Conservation (phyloP, 2,888 invertebrate genomes). For the Dryadula phaetusa region DNA sequence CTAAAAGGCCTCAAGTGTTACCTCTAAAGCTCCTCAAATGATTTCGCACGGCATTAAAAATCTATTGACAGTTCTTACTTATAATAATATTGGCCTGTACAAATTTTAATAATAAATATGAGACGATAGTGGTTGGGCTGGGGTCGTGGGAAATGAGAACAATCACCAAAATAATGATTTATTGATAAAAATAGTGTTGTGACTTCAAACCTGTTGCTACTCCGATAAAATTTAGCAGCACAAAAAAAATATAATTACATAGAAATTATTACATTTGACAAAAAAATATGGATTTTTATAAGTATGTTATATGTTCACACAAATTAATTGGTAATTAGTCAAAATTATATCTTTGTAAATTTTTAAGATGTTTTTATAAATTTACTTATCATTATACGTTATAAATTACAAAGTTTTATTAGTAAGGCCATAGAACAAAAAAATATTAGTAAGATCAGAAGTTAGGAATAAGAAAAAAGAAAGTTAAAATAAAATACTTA, state of each 20-base stretch:
- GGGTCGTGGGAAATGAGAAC: conserved; percentile 36
- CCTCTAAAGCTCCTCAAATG: background rate
- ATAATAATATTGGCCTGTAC: conserved; percentile 3
- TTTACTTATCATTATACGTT: no score
- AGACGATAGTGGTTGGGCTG: no score
- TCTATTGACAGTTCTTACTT: background rate
- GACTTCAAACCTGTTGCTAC: conserved; percentile 57
- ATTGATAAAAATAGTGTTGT: conserved; percentile 31
- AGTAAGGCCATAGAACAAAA: no score
- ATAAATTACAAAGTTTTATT: no score
- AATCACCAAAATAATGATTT: conserved; percentile 32
- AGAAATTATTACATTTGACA: conserved; percentile 25
- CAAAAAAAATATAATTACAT: conserved; percentile 42
- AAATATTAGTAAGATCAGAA: no score
- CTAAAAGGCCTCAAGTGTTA: background rate
- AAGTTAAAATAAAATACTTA: background rate
- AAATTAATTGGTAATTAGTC: background rate
- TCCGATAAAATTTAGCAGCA: conserved; percentile 49
- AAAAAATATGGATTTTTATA: background rate
- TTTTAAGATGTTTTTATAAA: no score
- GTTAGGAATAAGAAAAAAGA: background rate
- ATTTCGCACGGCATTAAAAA: conserved; percentile 12
- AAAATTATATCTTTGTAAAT: background rate
- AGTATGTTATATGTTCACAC: background rate
- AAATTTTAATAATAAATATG: conserved; percentile 14